Evolutionary conservation across 2,888 invertebrate species (phyloP).

Genomic region (Hirtodrosophila cameraria): DNA sequence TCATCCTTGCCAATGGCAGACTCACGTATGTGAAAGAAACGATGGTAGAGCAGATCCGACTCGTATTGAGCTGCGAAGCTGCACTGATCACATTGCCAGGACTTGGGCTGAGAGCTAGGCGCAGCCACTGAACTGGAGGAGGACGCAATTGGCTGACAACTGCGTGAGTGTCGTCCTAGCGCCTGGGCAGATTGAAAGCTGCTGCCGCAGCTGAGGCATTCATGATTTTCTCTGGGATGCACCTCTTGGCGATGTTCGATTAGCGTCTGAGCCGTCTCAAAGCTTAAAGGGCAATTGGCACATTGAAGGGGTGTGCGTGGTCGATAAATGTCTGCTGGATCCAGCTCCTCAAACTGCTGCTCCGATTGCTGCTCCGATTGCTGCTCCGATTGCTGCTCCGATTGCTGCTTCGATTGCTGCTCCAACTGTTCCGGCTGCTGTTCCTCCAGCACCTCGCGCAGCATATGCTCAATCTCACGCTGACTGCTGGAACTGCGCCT

Average conservation of each 20-base stretch:
- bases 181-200: constrained; percentile 90
- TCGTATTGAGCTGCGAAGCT: constrained; percentile 85
- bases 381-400: too few species aligned
- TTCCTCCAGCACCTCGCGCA: constrained; percentile 68
- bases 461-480: constrained; percentile 62
- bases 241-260: constrained; percentile 39
- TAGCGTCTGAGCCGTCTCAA: constrained; percentile 37
- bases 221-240: constrained; percentile 85
- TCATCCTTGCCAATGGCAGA: constrained; percentile 69
- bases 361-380: too few species aligned
- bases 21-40: constrained; percentile 86
- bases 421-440: background rate
- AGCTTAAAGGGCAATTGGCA: constrained; percentile 35
- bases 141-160: constrained; percentile 66
- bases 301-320: too few species aligned
- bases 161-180: constrained; percentile 88
- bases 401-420: background rate
- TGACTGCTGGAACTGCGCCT: background rate
- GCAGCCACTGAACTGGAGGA: constrained; percentile 27
- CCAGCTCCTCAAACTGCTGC: too few species aligned
- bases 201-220: constrained; percentile 90
- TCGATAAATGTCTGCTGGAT: too few species aligned
- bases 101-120: background rate
- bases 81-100: constrained; percentile 73
- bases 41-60: constrained; percentile 90